phyloP scores from a whole-genome alignment of 1,140 invertebrate genomes.

The Cecropterus lyciades region DNA sequence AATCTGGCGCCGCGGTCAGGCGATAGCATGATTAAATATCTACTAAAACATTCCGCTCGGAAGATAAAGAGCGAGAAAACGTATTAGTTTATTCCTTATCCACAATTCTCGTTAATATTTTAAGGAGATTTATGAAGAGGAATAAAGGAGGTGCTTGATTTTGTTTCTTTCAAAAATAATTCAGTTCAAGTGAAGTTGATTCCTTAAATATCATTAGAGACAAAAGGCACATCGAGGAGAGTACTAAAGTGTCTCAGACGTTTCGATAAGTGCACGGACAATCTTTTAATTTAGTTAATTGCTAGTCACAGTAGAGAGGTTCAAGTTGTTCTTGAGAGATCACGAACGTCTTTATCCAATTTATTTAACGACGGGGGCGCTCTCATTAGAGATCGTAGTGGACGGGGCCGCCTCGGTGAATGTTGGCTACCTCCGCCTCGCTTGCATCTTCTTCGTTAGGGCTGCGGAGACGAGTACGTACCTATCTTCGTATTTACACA shows the following conservation, averaged over 20 bases:
- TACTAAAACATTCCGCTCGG: conserved; percentile 41
- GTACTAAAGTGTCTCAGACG: conserved; percentile 57
- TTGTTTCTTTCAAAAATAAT: conserved; percentile 18
- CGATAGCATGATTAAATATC: conserved; percentile 55
- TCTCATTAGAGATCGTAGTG: conserved; percentile 79
- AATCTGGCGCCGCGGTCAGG: conserved; percentile 52
- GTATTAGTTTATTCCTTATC: conserved; percentile 13
- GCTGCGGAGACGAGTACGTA: conserved; percentile 22
- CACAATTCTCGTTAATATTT: conserved; percentile 22
- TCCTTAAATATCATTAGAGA: conserved; percentile 44
- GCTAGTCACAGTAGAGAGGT: conserved; percentile 76
- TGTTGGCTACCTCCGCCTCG: conserved; percentile 58
- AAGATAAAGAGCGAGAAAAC: conserved; percentile 27
- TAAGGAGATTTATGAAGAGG: conserved; percentile 18
- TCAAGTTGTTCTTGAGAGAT: conserved; percentile 81
- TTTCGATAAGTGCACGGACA: conserved; percentile 74
- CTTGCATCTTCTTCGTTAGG: conserved; percentile 65
- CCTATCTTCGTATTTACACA: conserved; percentile 18
- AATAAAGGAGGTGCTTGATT: conserved; percentile 27
- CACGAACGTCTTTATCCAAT: conserved; percentile 83
- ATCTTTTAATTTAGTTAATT: conserved; percentile 84
- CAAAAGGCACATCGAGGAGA: conserved; percentile 41
- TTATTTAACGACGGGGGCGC: conserved; percentile 81
- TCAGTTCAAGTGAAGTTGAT: conserved; percentile 38
- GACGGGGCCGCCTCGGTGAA: conserved; percentile 51